A percentile compares a stretch with the other conserved stretches of the same genome.
These are phyloP conservation scores for Nipponacmea schrenckii DNA, from an alignment of 2,888 invertebrate genomes.

Conservation along the genomic window DNA sequence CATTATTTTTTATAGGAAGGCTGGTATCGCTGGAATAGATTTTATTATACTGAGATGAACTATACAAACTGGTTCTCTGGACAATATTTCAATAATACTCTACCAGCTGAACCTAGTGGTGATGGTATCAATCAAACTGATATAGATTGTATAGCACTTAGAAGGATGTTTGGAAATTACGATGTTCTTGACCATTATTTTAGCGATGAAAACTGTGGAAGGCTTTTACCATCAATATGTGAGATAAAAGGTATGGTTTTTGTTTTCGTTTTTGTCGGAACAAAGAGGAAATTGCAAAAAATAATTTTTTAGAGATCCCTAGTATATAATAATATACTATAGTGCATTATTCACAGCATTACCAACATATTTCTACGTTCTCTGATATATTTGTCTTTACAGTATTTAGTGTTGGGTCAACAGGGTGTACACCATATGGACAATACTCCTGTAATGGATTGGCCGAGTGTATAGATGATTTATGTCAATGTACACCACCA, in stretches of 20 bases:
- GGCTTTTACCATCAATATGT: background rate
- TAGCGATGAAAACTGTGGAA: background rate
- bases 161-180: background rate
- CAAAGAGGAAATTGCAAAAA: too few relatives aligned
- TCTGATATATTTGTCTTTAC: background rate
- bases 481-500: background rate
- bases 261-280: too few relatives aligned
- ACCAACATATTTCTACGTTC: too few relatives aligned
- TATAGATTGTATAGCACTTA: background rate
- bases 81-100: background rate
- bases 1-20: background rate
- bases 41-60: background rate
- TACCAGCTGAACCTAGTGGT: background rate
- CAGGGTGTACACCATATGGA: background rate
- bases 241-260: background rate
- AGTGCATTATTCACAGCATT: too few relatives aligned
- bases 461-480: background rate
- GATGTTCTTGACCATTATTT: background rate
- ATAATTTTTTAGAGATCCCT: too few relatives aligned
- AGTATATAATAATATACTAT: too few relatives aligned
- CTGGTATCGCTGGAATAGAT: background rate
- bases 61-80: background rate
- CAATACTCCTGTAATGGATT: background rate
- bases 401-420: background rate
- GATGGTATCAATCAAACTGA: background rate